Base-by-base conservation (phyloP, 2,888 invertebrate genomes). In the Pyralis farinalis region DNA sequence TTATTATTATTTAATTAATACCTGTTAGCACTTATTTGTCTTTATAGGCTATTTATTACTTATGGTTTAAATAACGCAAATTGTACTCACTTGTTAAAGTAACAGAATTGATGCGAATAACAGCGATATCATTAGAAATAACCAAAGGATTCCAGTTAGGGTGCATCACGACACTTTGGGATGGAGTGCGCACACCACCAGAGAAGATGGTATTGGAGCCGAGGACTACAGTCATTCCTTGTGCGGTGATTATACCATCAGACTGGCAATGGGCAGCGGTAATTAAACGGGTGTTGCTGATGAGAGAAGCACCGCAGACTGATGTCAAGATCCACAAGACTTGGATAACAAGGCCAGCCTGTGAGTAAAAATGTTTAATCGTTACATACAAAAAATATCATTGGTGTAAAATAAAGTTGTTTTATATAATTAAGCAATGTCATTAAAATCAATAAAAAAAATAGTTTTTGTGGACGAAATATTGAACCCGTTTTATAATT, bases 321-420 rank as follows among this genome's bases (percentile, higher is more conserved):
- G 78, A 75, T 10, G 53, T 62, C 22, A 71, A 51, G 42, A 72
- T 41, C 33, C 55, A 43, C 1, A 65, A 10, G 21, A 77, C 39
- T 51, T 44, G 45, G 37, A 78, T 74, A 11, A 78, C 53, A 1
- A 79, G 69, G 32, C 79, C 79, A 33, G 56, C 65, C 78, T 79
- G 50, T 20, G 16, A n/a, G n/a, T n/a, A n/a, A n/a, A n/a, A n/a
- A n/a, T n/a, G n/a, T n/a, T n/a, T n/a, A n/a, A n/a, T n/a, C n/a
- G n/a, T n/a, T n/a, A n/a, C n/a, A n/a, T n/a, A n/a, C n/a, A n/a
- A n/a, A n/a, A n/a, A n/a, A n/a, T n/a, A n/a, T n/a, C n/a, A n/a
- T n/a, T n/a, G n/a, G n/a, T n/a, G n/a, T n/a, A n/a, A n/a, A n/a
- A n/a, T n/a, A n/a, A n/a, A n/a, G n/a, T n/a, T n/a, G n/a, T n/a